Evolutionary conservation across 2,113 vertebrate genomes (phyloP).

Genomic region (Sisor rabdophorus): DNA sequence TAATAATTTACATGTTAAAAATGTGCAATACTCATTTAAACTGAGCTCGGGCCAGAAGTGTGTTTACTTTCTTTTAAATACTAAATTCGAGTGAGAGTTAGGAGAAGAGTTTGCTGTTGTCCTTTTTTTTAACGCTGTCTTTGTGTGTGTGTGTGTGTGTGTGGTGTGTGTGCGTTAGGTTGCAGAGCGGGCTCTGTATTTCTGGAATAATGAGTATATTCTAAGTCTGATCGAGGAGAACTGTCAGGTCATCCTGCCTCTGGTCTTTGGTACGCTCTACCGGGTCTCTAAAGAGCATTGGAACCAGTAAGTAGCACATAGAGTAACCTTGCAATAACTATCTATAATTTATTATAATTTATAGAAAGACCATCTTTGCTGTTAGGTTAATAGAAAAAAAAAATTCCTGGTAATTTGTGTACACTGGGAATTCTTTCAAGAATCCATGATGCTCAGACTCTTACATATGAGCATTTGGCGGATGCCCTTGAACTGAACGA

Average conservation of each 20-base stretch:
- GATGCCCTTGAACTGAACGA: no score
- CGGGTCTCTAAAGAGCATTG: constrained; percentile 92
- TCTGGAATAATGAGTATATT: constrained; percentile 96
- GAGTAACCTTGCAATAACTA: neutral
- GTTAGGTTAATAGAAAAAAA: neutral
- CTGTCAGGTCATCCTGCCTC: constrained; percentile 85
- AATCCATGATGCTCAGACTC: neutral
- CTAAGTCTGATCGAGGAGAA: constrained; percentile 92
- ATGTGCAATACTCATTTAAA: neutral
- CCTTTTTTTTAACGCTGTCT: neutral
- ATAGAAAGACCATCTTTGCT: neutral
- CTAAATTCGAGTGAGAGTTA: no score
- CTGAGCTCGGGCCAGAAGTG: neutral
- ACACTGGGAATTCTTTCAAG: neutral
- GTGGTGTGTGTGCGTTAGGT: constrained; percentile 68
- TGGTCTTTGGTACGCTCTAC: constrained; percentile 88
- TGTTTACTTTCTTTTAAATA: neutral
- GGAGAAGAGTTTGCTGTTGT: constrained; percentile 1
- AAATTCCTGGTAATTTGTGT: neutral
- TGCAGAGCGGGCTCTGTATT: constrained; percentile 90
- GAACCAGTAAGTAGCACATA: constrained; percentile 80
- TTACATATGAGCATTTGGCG: no score
- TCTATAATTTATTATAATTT: no score
- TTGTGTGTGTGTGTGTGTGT: neutral
- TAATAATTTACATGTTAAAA: neutral